phyloP scores from a whole-genome alignment of 2,888 invertebrate genomes.

The Tipula helvola region DNA sequence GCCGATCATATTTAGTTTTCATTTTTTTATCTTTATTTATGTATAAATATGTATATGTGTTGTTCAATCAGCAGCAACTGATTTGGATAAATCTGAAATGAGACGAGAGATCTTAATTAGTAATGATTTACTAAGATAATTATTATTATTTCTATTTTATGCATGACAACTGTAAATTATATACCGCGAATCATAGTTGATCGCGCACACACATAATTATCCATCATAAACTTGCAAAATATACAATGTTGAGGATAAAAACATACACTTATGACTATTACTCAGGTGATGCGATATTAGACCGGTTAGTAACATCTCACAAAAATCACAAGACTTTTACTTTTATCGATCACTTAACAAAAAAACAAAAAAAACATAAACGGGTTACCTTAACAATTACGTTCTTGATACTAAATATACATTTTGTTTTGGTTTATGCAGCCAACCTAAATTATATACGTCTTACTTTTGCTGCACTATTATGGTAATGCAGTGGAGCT shows the following conservation, averaged over 20 bases:
- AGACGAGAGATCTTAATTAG: background rate
- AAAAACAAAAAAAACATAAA: background rate
- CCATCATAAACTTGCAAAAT: background rate
- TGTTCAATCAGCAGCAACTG: background rate
- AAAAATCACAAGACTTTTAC: background rate
- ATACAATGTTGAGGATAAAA: background rate
- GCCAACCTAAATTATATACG: background rate
- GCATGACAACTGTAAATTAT: background rate
- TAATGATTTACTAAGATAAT: background rate
- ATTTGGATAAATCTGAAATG: background rate
- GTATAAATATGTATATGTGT: background rate
- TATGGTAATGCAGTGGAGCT: background rate
- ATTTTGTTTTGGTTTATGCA: background rate
- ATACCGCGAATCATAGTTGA: background rate
- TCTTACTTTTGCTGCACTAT: background rate
- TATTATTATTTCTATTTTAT: background rate
- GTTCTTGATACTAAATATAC: background rate
- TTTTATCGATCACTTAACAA: background rate
- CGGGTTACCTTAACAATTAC: background rate
- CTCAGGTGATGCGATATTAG: background rate
- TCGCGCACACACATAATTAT: background rate
- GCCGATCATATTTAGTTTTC: background rate
- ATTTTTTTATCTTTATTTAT: background rate
- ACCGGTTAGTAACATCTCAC: background rate
- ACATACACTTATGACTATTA: background rate